These are phyloP conservation scores for Amphilophus citrinellus DNA, from an alignment of 2,113 vertebrate species.

Conservation along the genomic window DNA sequence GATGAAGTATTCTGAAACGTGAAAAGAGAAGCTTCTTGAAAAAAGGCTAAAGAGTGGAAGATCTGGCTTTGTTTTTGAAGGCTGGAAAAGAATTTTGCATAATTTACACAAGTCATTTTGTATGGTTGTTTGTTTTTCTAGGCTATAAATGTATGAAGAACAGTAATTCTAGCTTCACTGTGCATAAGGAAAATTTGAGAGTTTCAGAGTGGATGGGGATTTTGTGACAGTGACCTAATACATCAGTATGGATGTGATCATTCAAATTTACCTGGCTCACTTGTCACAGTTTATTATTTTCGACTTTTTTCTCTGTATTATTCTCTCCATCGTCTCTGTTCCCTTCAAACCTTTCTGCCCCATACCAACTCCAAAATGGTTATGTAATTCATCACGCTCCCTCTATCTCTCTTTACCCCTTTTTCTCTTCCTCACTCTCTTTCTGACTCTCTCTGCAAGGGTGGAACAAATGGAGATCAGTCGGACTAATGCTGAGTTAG, in stretches of 20 bases:
- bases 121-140: neutral
- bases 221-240: neutral
- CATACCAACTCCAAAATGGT: constrained; percentile 42
- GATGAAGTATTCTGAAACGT: neutral
- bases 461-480: constrained; percentile 77
- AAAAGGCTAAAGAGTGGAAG: neutral
- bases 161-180: neutral
- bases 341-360: constrained; percentile 18
- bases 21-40: neutral
- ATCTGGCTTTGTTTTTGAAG: neutral
- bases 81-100: neutral
- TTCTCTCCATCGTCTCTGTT: constrained; percentile 5
- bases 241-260: neutral
- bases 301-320: neutral
- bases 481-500: constrained; percentile 71
- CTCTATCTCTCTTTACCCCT: constrained; percentile 9
- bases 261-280: neutral
- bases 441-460: constrained; percentile 38
- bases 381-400: constrained; percentile 47
- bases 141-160: neutral
- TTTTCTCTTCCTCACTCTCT: constrained; percentile 9
- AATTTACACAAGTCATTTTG: neutral
- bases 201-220: neutral
- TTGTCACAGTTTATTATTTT: constrained; percentile 6
- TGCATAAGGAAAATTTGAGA: neutral